Evolutionary conservation across 1,140 invertebrate species (phyloP).

Genomic region (Drosophila ambigua): DNA sequence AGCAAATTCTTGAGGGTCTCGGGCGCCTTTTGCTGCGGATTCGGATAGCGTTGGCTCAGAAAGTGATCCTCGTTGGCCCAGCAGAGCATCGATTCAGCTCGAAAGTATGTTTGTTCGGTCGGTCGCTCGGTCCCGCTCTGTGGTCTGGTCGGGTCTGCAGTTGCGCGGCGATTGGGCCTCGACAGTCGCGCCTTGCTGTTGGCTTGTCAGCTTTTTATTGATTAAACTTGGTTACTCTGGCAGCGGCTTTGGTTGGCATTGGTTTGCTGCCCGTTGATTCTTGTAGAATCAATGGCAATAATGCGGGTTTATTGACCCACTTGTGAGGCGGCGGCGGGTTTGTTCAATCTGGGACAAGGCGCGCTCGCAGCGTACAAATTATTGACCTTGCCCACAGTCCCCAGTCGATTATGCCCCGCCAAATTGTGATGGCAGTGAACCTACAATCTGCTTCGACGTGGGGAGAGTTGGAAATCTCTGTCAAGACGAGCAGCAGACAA

Average conservation of each 20-base stretch:
- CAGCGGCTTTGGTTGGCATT: conserved; percentile 31
- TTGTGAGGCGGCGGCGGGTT: neutral
- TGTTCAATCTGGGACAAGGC: conserved; percentile 2
- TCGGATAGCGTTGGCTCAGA: conserved; percentile 67
- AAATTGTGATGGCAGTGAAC: no score
- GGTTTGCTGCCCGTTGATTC: neutral
- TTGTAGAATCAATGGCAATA: conserved; percentile 67
- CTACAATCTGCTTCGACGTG: no score
- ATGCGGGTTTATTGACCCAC: conserved; percentile 53
- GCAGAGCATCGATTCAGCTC: conserved; percentile 64
- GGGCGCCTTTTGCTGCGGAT: conserved; percentile 62
- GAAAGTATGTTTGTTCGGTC: neutral
- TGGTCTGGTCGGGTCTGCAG: neutral
- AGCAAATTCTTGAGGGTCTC: conserved; percentile 76
- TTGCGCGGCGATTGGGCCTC: neutral
- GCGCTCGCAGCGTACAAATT: neutral
- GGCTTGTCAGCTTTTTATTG: conserved; percentile 37
- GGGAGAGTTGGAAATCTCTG: no score
- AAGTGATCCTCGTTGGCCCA: conserved; percentile 73
- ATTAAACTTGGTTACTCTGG: conserved; percentile 56
- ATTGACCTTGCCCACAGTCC: conserved; percentile 27
- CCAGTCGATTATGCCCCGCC: conserved; percentile 6
- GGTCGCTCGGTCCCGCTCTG: neutral
- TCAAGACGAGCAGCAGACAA: no score
- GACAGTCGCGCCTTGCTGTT: neutral